Base-by-base conservation (phyloP, 2,888 invertebrate species). In the Thyatira batis region DNA sequence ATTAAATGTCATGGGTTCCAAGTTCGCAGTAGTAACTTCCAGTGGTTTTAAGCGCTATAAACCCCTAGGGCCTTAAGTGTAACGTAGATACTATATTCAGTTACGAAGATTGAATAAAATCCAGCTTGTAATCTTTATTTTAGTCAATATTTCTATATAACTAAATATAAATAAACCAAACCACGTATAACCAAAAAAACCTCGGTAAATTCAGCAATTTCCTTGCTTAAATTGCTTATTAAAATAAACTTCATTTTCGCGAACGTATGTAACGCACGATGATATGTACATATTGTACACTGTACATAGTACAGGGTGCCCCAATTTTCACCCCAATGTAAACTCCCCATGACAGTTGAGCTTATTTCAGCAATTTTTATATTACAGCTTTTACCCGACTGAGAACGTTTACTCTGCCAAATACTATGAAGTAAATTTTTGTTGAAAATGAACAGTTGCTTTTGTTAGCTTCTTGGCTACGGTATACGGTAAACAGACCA, bases 401-500 rank as follows among this genome's bases (percentile, higher is more conserved):
- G 73, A 60, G 70, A 70, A 58, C 64, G 63, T 65, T 65, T 57
- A 61, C 73, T 71, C 65, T 81, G 84, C 83, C 84, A 84, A 85
- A 80, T 78, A 69, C 76, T 77, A 78, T 82, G 79, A 82, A 80
- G 76, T 76, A 78, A 73, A 73, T 79, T 79, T 80, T 71, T 72
- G 73, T 71, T 71, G 68, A 78, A 72, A 75, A 69, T 74, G 67
- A 78, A 73, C 73, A 72, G 71, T 67, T 60, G 69, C 76, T 75
- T 73, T 81, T 80, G 78, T 76, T 76, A 68, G 67, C 71, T 81
- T 81, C 76, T 84, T 84, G 83, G 84, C 82, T 73, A 58, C 64
- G 53, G 56, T 63, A 56, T 57, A 48, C 61, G 60, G 76, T 79
- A 77, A 80, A 78, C 80, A 80, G 63, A 67, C 68, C 65, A 76